phyloP scores from a whole-genome alignment of 1,140 invertebrate genomes.

The Octopus sinensis region DNA sequence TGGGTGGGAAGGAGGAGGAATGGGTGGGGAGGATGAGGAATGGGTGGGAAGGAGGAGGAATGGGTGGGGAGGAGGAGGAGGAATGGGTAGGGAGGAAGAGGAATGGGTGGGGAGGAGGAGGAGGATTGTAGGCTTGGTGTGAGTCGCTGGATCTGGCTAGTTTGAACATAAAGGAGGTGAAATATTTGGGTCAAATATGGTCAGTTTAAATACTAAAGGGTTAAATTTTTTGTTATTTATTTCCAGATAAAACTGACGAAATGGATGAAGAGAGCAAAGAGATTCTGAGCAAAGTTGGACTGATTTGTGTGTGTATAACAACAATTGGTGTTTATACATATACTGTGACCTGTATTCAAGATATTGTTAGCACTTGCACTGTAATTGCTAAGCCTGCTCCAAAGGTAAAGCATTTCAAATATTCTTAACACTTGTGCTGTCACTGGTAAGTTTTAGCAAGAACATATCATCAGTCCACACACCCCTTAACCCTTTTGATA shows the following conservation, averaged over 20 bases:
- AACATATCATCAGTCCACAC: too few species aligned
- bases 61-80: too few species aligned
- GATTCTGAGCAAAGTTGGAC: constrained; percentile 43
- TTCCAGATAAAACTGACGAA: constrained; percentile 39
- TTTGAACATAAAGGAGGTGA: too few species aligned
- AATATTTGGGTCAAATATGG: neutral
- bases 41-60: too few species aligned
- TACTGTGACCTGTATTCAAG: constrained; percentile 36
- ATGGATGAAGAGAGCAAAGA: constrained; percentile 39
- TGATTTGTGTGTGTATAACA: constrained; percentile 39
- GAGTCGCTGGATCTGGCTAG: too few species aligned
- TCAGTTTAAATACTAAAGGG: neutral
- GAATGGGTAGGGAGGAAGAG: too few species aligned
- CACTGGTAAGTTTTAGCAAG: neutral
- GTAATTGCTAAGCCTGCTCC: constrained; percentile 52
- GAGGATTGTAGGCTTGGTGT: too few species aligned
- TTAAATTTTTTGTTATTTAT: constrained; percentile 8
- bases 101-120: too few species aligned
- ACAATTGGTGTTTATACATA: constrained; percentile 53
- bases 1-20: too few species aligned
- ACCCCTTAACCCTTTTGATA: too few species aligned
- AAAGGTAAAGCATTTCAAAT: constrained; percentile 37
- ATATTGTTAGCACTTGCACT: constrained; percentile 45
- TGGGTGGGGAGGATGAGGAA: too few species aligned
- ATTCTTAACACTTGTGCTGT: neutral